phyloP scores from a whole-genome alignment of 2,888 invertebrate genomes.

The Miltochrista miniata region DNA sequence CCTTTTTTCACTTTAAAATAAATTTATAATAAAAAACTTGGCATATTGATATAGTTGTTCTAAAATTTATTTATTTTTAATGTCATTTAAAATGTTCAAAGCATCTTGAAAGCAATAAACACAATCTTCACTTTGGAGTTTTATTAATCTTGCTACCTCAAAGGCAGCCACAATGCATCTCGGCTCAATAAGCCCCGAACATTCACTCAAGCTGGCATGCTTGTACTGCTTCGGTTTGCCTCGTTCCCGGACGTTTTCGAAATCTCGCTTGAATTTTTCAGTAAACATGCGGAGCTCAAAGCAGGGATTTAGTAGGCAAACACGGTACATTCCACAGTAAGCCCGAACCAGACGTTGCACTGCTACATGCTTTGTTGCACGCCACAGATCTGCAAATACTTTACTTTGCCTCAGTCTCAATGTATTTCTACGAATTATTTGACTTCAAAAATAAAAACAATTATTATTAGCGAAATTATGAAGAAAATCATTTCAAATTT shows the following conservation, averaged over 20 bases:
- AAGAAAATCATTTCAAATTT: too few relatives aligned
- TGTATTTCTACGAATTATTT: slow-evolving; percentile 31
- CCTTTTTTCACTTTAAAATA: too few relatives aligned
- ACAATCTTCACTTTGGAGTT: slow-evolving; percentile 5
- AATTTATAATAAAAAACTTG: too few relatives aligned
- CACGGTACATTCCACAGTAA: slow-evolving; percentile 37
- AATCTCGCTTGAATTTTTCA: slow-evolving; percentile 45
- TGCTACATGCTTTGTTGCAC: slow-evolving; percentile 38
- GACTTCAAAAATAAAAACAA: too few relatives aligned
- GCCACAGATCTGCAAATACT: slow-evolving; percentile 32
- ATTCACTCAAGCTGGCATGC: slow-evolving; percentile 15
- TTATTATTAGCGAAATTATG: too few relatives aligned
- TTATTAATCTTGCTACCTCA: slow-evolving; percentile 24
- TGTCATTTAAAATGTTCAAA: background rate
- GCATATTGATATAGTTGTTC: too few relatives aligned
- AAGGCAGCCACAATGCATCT: slow-evolving; percentile 18
- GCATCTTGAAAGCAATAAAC: slow-evolving; percentile 2
- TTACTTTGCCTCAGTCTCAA: slow-evolving; percentile 23
- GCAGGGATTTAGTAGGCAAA: slow-evolving; percentile 41
- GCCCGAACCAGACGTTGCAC: slow-evolving; percentile 26
- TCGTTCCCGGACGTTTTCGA: slow-evolving; percentile 28
- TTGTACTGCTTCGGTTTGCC: slow-evolving; percentile 10
- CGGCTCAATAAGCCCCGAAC: slow-evolving; percentile 15
- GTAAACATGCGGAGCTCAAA: slow-evolving; percentile 41
- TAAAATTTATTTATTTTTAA: too few relatives aligned